phyloP scores from a whole-genome alignment of 2,113 vertebrate species.

The Oriolus oriolus region DNA sequence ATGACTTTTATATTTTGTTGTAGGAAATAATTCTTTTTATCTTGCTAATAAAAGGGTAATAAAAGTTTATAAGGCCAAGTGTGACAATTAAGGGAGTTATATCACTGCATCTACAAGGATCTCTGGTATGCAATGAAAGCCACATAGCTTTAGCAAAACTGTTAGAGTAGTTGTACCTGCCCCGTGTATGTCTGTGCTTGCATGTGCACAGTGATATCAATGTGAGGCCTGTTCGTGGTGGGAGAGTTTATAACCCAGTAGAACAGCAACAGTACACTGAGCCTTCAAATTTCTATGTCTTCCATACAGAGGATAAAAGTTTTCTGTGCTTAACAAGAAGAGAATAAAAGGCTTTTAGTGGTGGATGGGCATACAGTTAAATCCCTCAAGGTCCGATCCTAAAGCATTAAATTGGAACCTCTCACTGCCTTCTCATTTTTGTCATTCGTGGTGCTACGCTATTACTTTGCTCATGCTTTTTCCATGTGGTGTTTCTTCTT shows the following conservation, averaged over 20 bases:
- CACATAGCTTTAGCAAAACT: neutral
- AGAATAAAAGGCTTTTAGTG: neutral
- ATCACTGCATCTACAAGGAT: neutral
- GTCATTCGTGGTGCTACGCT: neutral
- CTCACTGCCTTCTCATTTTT: constrained; percentile 15
- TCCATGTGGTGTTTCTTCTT: neutral
- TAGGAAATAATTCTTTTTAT: neutral
- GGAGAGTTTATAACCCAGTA: neutral
- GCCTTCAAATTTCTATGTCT: neutral
- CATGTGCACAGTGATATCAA: accelerated
- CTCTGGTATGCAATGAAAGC: neutral
- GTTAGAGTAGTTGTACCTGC: neutral
- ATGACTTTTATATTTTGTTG: neutral
- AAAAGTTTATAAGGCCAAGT: neutral
- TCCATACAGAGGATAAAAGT: neutral
- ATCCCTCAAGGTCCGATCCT: neutral
- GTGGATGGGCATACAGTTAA: neutral
- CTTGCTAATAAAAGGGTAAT: neutral
- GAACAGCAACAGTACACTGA: neutral
- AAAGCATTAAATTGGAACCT: neutral
- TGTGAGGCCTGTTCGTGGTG: neutral
- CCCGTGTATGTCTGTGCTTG: neutral
- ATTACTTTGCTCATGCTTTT: neutral
- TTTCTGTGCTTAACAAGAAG: neutral
- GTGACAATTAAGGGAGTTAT: neutral